phyloP scores from a whole-genome alignment of 2,888 invertebrate species.

The Augiades crinisus region DNA sequence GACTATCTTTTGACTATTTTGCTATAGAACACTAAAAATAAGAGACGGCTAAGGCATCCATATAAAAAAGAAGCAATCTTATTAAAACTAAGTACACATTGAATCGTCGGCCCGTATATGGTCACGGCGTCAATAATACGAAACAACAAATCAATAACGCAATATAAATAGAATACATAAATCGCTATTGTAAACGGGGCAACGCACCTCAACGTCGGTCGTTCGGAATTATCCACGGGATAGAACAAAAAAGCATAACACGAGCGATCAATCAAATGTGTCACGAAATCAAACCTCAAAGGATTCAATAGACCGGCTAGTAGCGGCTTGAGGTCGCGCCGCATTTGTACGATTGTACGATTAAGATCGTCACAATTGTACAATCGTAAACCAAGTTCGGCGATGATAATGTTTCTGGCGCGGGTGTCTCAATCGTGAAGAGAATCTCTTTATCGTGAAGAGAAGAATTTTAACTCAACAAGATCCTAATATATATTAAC shows the following conservation, averaged over 20 bases:
- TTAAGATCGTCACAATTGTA: neutral
- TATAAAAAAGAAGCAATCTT: neutral
- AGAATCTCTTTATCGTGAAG: too few species aligned
- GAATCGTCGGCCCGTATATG: neutral
- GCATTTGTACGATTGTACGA: neutral
- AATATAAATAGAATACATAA: constrained; percentile 11
- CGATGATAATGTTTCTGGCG: too few species aligned
- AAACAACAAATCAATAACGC: constrained; percentile 14
- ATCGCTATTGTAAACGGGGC: constrained; percentile 20
- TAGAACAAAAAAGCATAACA: constrained; percentile 21
- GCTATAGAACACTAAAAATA: neutral
- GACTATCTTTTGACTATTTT: neutral
- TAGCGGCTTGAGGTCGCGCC: constrained; percentile 9
- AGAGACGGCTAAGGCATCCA: neutral
- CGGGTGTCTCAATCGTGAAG: too few species aligned
- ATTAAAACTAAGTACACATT: neutral
- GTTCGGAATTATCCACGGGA: constrained; percentile 7
- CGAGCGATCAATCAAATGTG: constrained; percentile 23
- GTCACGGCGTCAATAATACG: neutral
- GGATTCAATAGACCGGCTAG: constrained; percentile 20
- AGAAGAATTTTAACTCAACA: too few species aligned
- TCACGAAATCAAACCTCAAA: constrained; percentile 25
- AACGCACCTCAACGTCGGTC: constrained; percentile 5
- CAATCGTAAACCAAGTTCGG: too few species aligned
- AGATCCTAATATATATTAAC: too few species aligned